A percentile compares a stretch with the other conserved stretches of the same genome.
Evolutionary conservation across 2,113 vertebrate genomes (phyloP).

Genomic region (Mixornis gularis): DNA sequence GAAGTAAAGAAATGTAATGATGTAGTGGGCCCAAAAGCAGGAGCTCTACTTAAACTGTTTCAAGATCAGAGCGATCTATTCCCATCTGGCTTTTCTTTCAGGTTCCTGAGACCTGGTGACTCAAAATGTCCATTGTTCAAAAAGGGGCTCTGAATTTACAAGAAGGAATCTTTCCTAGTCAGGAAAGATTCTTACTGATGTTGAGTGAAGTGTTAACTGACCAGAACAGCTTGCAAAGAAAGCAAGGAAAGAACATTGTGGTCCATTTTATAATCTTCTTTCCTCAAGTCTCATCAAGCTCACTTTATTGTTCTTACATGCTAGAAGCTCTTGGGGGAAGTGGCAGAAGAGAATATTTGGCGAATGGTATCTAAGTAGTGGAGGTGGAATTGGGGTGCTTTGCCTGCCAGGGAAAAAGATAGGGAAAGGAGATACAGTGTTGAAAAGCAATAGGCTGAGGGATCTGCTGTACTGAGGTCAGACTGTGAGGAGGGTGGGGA

Average conservation of each 20-base stretch:
- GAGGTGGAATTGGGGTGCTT: not conserved
- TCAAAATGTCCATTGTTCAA: not conserved
- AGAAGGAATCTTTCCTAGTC: not conserved
- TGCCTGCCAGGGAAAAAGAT: not conserved
- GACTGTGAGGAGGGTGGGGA: not conserved
- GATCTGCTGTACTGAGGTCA: accelerated
- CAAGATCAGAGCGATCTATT: not conserved
- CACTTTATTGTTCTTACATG: not conserved
- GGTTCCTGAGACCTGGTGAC: not conserved
- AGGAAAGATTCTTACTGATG: not conserved
- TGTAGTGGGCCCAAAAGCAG: not conserved
- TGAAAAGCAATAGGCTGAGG: not conserved
- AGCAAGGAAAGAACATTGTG: not conserved
- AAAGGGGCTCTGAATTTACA: not conserved
- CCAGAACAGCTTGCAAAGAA: not conserved
- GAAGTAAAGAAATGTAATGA: not conserved
- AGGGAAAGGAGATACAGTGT: not conserved
- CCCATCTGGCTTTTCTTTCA: not conserved
- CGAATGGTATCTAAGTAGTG: not conserved
- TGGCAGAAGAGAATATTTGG: not conserved
- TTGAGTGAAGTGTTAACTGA: not conserved
- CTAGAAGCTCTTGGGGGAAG: not conserved
- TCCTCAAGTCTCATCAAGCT: not conserved
- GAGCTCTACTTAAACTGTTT: not conserved
- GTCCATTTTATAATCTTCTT: not conserved